Percentiles rank a stretch among this genome's conserved stretches.
Evolutionary conservation across 1,140 invertebrate species (phyloP).

Genomic region (Procambarus clarkii): DNA sequence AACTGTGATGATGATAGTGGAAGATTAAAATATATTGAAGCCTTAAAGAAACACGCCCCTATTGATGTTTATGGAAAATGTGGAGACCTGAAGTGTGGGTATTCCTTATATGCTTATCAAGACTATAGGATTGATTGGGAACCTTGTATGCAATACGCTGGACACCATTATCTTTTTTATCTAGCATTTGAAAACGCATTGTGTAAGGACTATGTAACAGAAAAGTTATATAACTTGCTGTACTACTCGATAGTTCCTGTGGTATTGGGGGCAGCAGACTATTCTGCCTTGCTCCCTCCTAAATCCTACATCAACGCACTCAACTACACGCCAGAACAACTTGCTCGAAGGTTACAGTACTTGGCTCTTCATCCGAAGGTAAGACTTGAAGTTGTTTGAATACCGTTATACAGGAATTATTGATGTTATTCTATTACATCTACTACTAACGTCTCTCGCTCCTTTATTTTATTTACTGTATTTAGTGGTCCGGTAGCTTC

Average conservation of each 20-base stretch:
- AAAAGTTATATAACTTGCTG: constrained; percentile 75
- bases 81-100: constrained; percentile 85
- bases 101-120: constrained; percentile 2
- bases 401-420: neutral
- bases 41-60: constrained; percentile 88
- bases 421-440: no score
- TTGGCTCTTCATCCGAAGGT: constrained; percentile 73
- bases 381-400: neutral
- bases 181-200: constrained; percentile 77
- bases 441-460: no score
- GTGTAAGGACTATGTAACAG: constrained; percentile 77
- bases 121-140: constrained; percentile 57
- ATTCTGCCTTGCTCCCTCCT: constrained; percentile 41
- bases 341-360: constrained; percentile 72
- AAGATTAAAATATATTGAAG: constrained; percentile 89
- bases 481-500: no score
- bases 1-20: constrained; percentile 93
- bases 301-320: constrained; percentile 58
- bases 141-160: constrained; percentile 72
- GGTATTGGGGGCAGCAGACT: constrained; percentile 53
- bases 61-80: constrained; percentile 96
- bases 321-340: constrained; percentile 40
- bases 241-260: constrained; percentile 67
- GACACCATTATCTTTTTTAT: constrained; percentile 74
- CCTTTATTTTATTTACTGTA: no score